Percentiles rank a stretch among this genome's conserved stretches.
phyloP scores from a whole-genome alignment of 1,140 invertebrate genomes.

The Pantala flavescens region DNA sequence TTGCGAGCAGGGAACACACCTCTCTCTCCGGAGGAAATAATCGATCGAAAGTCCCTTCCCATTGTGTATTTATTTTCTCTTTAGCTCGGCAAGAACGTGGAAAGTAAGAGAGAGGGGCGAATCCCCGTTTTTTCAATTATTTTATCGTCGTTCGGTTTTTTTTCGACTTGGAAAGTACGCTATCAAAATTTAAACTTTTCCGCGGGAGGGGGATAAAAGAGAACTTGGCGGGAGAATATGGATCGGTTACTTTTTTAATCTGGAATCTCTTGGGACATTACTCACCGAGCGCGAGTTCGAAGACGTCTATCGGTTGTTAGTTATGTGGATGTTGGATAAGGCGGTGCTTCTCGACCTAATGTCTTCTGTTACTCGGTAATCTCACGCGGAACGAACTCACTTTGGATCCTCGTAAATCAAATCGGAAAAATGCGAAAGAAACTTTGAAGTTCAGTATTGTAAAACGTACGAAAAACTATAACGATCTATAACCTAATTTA shows the following conservation, averaged over 20 bases:
- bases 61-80: background rate
- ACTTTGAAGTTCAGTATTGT: too few relatives aligned
- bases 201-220: background rate
- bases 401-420: too few relatives aligned
- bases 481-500: too few relatives aligned
- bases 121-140: too few relatives aligned
- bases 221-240: background rate
- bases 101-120: background rate
- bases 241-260: background rate
- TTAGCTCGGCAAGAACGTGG: background rate
- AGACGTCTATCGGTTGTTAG: conserved; percentile 5
- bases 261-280: background rate
- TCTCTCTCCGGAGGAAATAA: background rate
- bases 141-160: background rate
- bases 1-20: background rate
- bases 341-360: background rate
- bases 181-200: conserved; percentile 4
- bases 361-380: too few relatives aligned
- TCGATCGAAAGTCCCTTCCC: background rate
- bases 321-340: background rate
- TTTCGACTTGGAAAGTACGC: background rate
- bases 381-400: too few relatives aligned
- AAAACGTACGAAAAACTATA: too few relatives aligned
- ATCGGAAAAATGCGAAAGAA: too few relatives aligned
- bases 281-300: background rate